Evolutionary conservation across 92 coral and sea anemone genomes (phyloP), one percentile per base, ranked within the genome.

Genomic region (Heliopora coerulea): DNA sequence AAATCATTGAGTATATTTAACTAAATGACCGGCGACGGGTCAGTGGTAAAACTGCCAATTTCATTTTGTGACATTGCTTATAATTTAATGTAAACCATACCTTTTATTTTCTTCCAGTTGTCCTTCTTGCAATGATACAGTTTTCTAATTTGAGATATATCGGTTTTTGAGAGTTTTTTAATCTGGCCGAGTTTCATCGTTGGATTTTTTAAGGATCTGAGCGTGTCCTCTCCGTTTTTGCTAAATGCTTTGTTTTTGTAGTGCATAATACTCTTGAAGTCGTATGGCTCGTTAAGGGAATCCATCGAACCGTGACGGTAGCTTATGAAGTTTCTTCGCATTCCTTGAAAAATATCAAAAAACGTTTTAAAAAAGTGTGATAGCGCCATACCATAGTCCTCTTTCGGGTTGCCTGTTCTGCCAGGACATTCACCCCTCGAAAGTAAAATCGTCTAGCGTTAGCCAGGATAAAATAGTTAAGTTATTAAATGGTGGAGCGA

Each of bases 221-320:
- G 46, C 0, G 96, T 92, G 59, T 88, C 89, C 41, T 72, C 62
- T 8, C 92, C 91, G 34, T 92, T 91, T 37, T 65, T 78, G 27
- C 91, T 91, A 74, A 91, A 89, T 52, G 88, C 97, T 50, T 87
- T 89, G 32, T 88, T 88, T 3, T 56, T 78, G 82, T 92, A 92
- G 41, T 92, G 97, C 97, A 92, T 92, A 30, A 92, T 92, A 14
- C 96, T 88, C 37, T 82, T 78, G 64, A 84, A 92, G 85, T 89
- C 97, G 61, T 92, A 92, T 12, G 91, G 92, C 33, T 85, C 96
- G 20, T 86, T 87, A 11, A 92, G 66, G 18, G 85, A 75, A 21
- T 87, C 79, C 13, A 63, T 79, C n/a, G 86, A 87, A 54, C 73
- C 66, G 19, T 48, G 78, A 12, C 40, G 72, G 33, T 84, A 84